Evolutionary conservation across 2,113 vertebrate genomes (phyloP).

Genomic region (Myotis davidii): DNA sequence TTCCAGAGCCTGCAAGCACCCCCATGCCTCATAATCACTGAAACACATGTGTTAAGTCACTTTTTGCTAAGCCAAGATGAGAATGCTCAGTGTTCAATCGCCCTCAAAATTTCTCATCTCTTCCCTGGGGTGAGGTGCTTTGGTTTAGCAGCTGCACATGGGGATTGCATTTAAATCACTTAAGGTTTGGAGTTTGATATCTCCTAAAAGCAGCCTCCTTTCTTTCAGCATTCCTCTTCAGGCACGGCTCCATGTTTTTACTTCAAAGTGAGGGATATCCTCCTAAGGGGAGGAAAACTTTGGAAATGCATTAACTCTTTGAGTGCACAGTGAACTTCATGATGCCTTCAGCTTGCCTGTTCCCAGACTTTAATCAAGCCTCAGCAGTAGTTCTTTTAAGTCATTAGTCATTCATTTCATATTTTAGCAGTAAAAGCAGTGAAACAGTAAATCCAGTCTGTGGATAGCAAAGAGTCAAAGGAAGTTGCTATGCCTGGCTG

Average conservation of each 20-base stretch:
- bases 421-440: constrained; percentile 23
- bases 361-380: constrained; percentile 15
- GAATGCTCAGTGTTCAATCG: constrained; percentile 84
- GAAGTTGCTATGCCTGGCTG: background rate
- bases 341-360: background rate
- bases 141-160: constrained; percentile 79
- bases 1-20: constrained; percentile 74
- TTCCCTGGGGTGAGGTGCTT: constrained; percentile 83
- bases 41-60: constrained; percentile 85
- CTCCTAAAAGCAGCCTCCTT: constrained; percentile 66
- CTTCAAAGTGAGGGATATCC: constrained; percentile 34
- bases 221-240: constrained; percentile 35
- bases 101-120: constrained; percentile 89
- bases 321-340: background rate
- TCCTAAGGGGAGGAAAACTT: background rate
- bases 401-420: constrained; percentile 52
- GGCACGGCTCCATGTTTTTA: constrained; percentile 51
- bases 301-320: constrained; percentile 62
- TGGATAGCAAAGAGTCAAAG: background rate
- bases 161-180: constrained; percentile 80
- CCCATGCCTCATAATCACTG: constrained; percentile 78
- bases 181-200: constrained; percentile 78
- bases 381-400: constrained; percentile 22
- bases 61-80: constrained; percentile 80
- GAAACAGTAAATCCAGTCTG: background rate